Conservation (phyloP, 2,113 vertebrate genomes). For the Euleptes europaea region DNA sequence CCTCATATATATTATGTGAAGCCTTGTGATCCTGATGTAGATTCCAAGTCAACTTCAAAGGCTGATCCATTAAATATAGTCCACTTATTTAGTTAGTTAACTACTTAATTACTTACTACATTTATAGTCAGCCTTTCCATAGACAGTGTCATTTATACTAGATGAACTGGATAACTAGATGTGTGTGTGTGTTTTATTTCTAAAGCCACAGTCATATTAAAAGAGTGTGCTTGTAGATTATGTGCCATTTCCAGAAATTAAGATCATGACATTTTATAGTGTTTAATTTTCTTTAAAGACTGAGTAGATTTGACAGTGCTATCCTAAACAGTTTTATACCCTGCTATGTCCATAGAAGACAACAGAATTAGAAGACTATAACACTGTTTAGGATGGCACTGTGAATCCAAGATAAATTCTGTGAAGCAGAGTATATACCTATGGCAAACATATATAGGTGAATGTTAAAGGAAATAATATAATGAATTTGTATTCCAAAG, state of each 20-base stretch:
- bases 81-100: no score
- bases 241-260: not conserved
- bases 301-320: not conserved
- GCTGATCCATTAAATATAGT: no score
- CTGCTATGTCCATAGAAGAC: no score
- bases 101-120: no score
- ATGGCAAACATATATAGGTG: not conserved
- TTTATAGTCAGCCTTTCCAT: no score
- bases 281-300: not conserved
- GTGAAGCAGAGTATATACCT: not conserved
- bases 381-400: not conserved
- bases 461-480: slow-evolving; percentile 5
- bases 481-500: slow-evolving; percentile 20
- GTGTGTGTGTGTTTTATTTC: not conserved
- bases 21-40: no score
- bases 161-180: no score
- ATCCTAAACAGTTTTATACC: no score
- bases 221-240: not conserved
- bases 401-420: not conserved
- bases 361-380: not conserved
- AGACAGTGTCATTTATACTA: no score
- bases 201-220: not conserved
- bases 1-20: no score
- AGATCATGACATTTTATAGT: not conserved
- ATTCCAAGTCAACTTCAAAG: no score